A percentile compares a stretch with the other conserved stretches of the same genome.
Conservation (phyloP, 2,888 invertebrate genomes). For the Oxytorus armatus region DNA sequence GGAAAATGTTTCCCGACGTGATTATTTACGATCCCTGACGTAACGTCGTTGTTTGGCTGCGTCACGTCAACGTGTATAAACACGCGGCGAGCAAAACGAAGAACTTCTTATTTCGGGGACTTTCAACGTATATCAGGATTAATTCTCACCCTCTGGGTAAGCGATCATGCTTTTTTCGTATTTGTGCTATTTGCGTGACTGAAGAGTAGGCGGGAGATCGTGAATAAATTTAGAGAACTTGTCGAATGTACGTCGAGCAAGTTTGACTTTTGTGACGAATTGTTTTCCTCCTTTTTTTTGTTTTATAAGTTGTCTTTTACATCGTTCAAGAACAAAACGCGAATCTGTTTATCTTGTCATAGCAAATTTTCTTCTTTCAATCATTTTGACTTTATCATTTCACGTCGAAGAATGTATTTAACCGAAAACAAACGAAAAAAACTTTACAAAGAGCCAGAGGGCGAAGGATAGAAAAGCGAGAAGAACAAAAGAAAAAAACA, state of each 20-base stretch:
- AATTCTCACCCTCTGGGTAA: conserved; percentile 30
- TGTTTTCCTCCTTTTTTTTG: too few relatives aligned
- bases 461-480: conserved; percentile 33
- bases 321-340: too few relatives aligned
- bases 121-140: conserved; percentile 1
- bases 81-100: not conserved
- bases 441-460: conserved; percentile 45
- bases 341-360: conserved; percentile 23
- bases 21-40: conserved; percentile 24
- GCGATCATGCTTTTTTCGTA: conserved; percentile 5
- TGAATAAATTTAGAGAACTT: conserved; percentile 28
- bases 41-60: not conserved
- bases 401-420: conserved; percentile 24
- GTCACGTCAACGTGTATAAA: conserved; percentile 16
- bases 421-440: conserved; percentile 42
- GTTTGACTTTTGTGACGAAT: too few relatives aligned
- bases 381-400: conserved; percentile 50
- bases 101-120: not conserved
- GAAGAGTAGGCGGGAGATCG: not conserved
- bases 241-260: too few relatives aligned
- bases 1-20: conserved; percentile 8
- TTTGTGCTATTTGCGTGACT: not conserved
- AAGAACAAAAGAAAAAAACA: conserved; percentile 43
- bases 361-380: conserved; percentile 9
- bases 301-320: too few relatives aligned